Conservation (phyloP, 2,888 invertebrate genomes). For the Himalopsyche japonica region DNA sequence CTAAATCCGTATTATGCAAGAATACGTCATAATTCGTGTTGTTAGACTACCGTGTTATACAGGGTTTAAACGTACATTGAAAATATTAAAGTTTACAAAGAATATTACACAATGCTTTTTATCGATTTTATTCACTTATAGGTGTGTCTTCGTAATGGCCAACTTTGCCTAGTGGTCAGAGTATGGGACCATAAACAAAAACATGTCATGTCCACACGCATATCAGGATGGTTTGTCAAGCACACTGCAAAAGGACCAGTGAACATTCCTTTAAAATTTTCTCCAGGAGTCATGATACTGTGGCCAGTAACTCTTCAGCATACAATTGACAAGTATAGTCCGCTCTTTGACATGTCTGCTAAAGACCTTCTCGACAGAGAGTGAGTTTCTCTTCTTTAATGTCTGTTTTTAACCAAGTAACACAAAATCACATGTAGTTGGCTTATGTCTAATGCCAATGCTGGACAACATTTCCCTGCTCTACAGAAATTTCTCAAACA, state of each 20-base stretch:
- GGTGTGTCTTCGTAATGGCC: slow-evolving; percentile 79
- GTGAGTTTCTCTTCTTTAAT: slow-evolving; percentile 43
- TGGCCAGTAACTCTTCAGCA: slow-evolving; percentile 91
- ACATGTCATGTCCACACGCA: slow-evolving; percentile 78
- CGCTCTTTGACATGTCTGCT: slow-evolving; percentile 77
- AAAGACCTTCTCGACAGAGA: slow-evolving; percentile 73
- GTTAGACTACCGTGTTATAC: no score
- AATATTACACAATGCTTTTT: no score
- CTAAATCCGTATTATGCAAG: no score
- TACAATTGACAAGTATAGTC: slow-evolving; percentile 75
- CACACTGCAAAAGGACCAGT: slow-evolving; percentile 52
- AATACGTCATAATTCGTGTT: no score
- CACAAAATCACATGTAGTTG: no score
- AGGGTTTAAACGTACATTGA: no score
- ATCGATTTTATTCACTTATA: slow-evolving; percentile 43
- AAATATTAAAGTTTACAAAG: no score
- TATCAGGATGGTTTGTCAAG: slow-evolving; percentile 69
- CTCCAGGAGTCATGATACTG: slow-evolving; percentile 68
- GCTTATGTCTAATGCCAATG: no score
- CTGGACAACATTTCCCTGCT: no score
- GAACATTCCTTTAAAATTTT: slow-evolving; percentile 69
- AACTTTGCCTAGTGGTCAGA: slow-evolving; percentile 77
- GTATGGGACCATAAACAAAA: slow-evolving; percentile 78
- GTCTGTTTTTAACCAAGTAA: no score
- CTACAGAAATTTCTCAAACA: no score